Conservation (phyloP, 2,888 invertebrate species). For the Liodrosophila aerea region DNA sequence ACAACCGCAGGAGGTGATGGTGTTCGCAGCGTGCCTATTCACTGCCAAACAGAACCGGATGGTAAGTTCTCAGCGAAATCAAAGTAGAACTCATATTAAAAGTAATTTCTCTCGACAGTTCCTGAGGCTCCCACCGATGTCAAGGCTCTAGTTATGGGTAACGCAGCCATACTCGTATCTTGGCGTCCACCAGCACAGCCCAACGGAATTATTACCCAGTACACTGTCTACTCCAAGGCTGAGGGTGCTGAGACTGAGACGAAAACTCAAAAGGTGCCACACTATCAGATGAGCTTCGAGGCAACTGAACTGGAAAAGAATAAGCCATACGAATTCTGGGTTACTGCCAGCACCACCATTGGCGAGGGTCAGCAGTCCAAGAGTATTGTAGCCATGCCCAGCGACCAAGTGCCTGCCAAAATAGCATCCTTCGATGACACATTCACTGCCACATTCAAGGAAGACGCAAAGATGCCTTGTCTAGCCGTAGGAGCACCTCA, state of each 20-base stretch:
- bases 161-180: slow-evolving; percentile 94
- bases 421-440: slow-evolving; percentile 97
- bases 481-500: slow-evolving; percentile 95
- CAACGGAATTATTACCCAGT: slow-evolving; percentile 96
- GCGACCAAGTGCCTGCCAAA: slow-evolving; percentile 91
- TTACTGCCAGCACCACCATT: slow-evolving; percentile 95
- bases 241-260: slow-evolving; percentile 87
- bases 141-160: slow-evolving; percentile 95
- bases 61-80: slow-evolving; percentile 84
- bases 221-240: slow-evolving; percentile 94
- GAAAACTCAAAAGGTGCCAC: slow-evolving; percentile 89
- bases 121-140: slow-evolving; percentile 96
- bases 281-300: slow-evolving; percentile 93
- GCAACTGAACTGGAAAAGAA: slow-evolving; percentile 91
- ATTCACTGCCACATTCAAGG: slow-evolving; percentile 95
- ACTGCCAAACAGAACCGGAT: slow-evolving; percentile 97
- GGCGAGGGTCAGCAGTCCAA: slow-evolving; percentile 96
- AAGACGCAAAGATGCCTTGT: slow-evolving; percentile 95
- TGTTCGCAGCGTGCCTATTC: slow-evolving; percentile 88
- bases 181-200: slow-evolving; percentile 97
- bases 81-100: fast-evolving
- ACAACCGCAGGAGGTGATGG: slow-evolving; percentile 98
- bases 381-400: slow-evolving; percentile 92
- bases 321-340: slow-evolving; percentile 95
- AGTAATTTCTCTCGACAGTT: slow-evolving; percentile 84